Evolutionary conservation across 1,140 invertebrate genomes (phyloP), one percentile per base, ranked within the genome.

Genomic region (Heliconius himera): DNA sequence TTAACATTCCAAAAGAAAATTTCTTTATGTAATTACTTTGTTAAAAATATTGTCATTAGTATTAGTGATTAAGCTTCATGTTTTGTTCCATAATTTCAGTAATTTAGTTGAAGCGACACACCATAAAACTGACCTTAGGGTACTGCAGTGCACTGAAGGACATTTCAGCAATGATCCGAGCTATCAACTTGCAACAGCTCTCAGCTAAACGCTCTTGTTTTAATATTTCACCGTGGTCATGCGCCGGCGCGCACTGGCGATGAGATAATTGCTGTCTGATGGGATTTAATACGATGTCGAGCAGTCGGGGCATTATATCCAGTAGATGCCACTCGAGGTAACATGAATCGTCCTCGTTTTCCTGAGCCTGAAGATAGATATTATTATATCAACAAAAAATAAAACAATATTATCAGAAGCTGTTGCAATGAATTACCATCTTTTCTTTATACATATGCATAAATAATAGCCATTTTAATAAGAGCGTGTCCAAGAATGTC

Each of bases 101-200:
- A 60, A 60, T 22, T 11, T 60, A 22, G 54, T 9, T 22, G 20
- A 9, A 3, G 20, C n/a, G n/a, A 20, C 49, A 51, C 49, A 0
- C 2, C 16, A 60, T 3, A 60, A 22, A 26, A 60, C 60, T 66
- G 38, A 76, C 74, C 51, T 26, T 73, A 38, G n/a, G 18, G 66
- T 60, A 80, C 33, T 95, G 96, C 95, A 91, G 96, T 0, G 96
- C 96, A 82, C 95, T 96, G 75, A 97, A 97, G 0, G 98, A 97
- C 70, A 99, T 95, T 95, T 99, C 99, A 6, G 98, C 97, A 38
- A 99, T 96, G 1, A 99, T 96, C 71, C 98, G 96, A 0, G 97
- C 97, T 60, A 99, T 90, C 29, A 99, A 95, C 86, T 98, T 97
- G 89, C 98, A 99, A 83, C 98, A 98, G 92, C 97, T 97, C 77